Base-by-base conservation (phyloP, 2,113 vertebrate genomes). In the Erpornis zantholeuca region DNA sequence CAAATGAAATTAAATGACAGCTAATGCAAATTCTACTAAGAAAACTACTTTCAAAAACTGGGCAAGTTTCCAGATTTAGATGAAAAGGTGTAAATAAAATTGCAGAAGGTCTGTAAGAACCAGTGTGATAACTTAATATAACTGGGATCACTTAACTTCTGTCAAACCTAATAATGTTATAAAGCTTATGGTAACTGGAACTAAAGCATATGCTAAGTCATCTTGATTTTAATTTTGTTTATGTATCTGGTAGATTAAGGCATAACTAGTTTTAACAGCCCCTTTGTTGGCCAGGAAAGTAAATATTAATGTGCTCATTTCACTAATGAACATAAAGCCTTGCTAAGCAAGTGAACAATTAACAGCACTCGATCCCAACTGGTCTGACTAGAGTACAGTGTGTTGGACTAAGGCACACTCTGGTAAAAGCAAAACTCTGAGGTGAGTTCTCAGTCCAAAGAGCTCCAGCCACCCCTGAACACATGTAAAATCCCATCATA, bases 401-500 rank as follows among this genome's bases (percentile, higher is more conserved):
- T 54, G 25, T 21, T 38, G 28, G 23, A 35, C 25, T 78, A 27
- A 78, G 71, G n/a, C n/a, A 36, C 24, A 19, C 9, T 29, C 23
- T 22, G 28, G 12, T 61, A 22, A 73, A 78, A 61, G 15, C 42
- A 77, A 44, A 82, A 17, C 31, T 76, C 11, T 17, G 52, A n/a
- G 24, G 27, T 12, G 21, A 52, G 7, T 56, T 56, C 23, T 54
- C 29, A 22, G 13, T 27, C 20, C 3, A 15, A 49, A 65, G 61
- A 64, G 28, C 72, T 44, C 38, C 65, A 59, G n/a, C n/a, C 44
- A 72, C 3, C 9, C 29, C 29, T 53, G 20, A 54, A 52, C 44
- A 49, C 0, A 0, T 9, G 13, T 44, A 42, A 68, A 75, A 60
- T 69, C 49, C n/a, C 11, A 14, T 11, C 36, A 23, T 1, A 3